A percentile compares a stretch with the other conserved stretches of the same genome.
These are phyloP conservation scores for Odontothrips loti DNA, from an alignment of 2,888 invertebrate genomes.

Conservation along the genomic window DNA sequence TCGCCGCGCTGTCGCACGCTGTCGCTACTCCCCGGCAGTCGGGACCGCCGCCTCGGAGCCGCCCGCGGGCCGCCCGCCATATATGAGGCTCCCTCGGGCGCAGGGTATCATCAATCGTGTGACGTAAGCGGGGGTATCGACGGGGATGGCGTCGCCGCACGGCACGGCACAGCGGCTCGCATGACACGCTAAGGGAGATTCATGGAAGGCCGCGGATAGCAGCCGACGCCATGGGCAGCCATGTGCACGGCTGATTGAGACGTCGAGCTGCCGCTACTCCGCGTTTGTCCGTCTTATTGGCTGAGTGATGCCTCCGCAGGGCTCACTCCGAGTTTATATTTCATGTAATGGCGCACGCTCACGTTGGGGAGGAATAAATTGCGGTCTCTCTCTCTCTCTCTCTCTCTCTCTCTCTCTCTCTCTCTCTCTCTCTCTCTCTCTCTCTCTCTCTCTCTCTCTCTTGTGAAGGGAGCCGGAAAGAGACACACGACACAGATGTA, in stretches of 20 bases:
- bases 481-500: too few species aligned
- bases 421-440: too few species aligned
- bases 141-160: not conserved
- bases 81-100: not conserved
- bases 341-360: not conserved
- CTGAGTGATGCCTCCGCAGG: not conserved
- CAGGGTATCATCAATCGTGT: constrained; percentile 18
- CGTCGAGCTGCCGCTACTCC: not conserved
- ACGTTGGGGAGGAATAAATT: not conserved
- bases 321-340: not conserved
- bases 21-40: constrained; percentile 3
- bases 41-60: not conserved
- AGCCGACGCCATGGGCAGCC: not conserved
- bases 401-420: not conserved
- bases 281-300: constrained; percentile 24
- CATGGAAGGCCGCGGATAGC: not conserved
- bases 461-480: not conserved
- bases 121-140: not conserved
- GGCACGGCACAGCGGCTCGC: not conserved
- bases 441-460: too few species aligned
- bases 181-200: not conserved
- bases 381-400: not conserved
- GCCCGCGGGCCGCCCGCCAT: not conserved
- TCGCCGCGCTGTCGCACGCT: not conserved
- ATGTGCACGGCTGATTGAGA: not conserved